Evolutionary conservation across 2,797 vertebrate species (phyloP).

Genomic region (Taeniopygia guttata): DNA sequence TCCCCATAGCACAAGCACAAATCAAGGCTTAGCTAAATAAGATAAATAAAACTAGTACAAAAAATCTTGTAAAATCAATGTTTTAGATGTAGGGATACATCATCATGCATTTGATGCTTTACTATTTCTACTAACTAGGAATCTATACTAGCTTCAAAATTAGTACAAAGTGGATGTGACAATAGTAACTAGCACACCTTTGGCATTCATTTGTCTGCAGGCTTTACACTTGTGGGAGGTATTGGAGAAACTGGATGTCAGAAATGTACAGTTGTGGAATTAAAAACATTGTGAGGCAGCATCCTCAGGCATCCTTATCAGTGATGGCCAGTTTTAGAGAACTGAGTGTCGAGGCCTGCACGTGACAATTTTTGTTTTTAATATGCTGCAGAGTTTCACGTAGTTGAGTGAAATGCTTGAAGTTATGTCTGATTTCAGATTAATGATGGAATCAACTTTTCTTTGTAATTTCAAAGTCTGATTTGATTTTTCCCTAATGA

Average conservation of each 20-base stretch:
- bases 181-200: not conserved
- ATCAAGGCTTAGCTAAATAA: not conserved
- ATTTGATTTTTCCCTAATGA: not conserved
- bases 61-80: not conserved
- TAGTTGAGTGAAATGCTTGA: not conserved
- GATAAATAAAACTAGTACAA: constrained; percentile 2
- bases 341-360: not conserved
- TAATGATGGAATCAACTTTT: not conserved
- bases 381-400: accelerated
- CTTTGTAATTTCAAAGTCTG: not conserved
- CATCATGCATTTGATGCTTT: constrained; percentile 32
- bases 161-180: not conserved
- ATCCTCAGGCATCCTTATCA: not conserved
- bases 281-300: not conserved
- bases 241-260: not conserved
- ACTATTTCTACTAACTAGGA: constrained; percentile 38
- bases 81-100: not conserved
- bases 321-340: not conserved
- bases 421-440: not conserved
- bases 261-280: not conserved
- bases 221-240: not conserved
- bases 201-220: not conserved
- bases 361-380: not conserved
- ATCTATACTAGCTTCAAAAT: constrained; percentile 4
- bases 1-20: not conserved